These are phyloP conservation scores for Dinomys branickii DNA, from an alignment of 2,113 vertebrate genomes.

Conservation along the genomic window DNA sequence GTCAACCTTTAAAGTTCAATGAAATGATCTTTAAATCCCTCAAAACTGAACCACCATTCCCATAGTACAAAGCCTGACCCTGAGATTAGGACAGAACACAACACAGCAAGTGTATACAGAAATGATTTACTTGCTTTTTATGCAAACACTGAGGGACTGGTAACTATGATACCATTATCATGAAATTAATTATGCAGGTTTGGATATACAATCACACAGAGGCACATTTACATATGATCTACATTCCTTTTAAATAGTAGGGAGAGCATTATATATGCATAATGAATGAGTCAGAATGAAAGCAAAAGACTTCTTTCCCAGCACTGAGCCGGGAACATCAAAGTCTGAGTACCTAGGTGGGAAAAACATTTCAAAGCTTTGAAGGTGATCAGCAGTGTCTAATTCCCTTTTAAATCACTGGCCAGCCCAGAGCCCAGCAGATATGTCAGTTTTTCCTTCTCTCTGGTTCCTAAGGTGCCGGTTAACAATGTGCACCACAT, in stretches of 20 bases:
- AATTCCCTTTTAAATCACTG: conserved; percentile 44
- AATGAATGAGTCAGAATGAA: conserved; percentile 44
- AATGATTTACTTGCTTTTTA: background rate
- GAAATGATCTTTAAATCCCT: background rate
- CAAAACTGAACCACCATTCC: background rate
- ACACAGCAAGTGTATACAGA: background rate
- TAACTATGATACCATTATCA: background rate
- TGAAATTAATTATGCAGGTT: background rate
- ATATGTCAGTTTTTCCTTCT: background rate
- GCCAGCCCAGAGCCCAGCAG: background rate
- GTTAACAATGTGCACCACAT: background rate
- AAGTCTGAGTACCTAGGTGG: background rate
- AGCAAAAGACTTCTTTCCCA: conserved; percentile 36
- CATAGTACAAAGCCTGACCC: background rate
- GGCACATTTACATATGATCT: conserved; percentile 54
- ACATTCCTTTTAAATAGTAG: background rate
- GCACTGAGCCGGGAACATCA: conserved; percentile 3
- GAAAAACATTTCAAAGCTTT: conserved; percentile 41
- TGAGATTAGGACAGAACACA: background rate
- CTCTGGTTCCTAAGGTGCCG: background rate
- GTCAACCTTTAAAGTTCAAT: background rate
- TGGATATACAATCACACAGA: background rate
- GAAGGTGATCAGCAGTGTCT: background rate
- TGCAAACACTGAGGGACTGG: conserved; percentile 12
- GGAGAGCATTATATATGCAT: conserved; percentile 37